Percentiles rank a stretch among this genome's conserved stretches.
These are phyloP conservation scores for Prunella strophiata DNA, from an alignment of 2,797 vertebrate genomes.

Conservation along the genomic window DNA sequence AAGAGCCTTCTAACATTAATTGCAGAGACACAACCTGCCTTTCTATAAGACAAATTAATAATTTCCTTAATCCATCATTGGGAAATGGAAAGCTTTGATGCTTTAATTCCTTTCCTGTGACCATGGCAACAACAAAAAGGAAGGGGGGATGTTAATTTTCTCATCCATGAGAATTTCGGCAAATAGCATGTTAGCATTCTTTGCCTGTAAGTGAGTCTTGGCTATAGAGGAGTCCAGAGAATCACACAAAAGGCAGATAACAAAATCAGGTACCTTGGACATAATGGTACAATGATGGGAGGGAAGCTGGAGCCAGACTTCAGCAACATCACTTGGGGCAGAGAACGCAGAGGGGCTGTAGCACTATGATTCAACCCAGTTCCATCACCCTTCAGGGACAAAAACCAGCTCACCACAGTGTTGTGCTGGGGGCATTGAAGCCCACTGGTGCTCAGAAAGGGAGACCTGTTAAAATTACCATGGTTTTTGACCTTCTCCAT, in stretches of 20 bases:
- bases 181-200: neutral
- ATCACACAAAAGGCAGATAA: conserved; percentile 14
- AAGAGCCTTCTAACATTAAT: conserved; percentile 61
- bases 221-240: neutral
- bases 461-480: neutral
- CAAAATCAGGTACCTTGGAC: neutral
- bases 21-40: conserved; percentile 41
- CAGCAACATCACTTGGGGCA: neutral
- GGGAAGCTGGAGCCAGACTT: neutral
- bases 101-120: conserved; percentile 70
- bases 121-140: conserved; percentile 66
- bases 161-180: conserved; percentile 43
- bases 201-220: conserved; percentile 1
- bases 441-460: neutral
- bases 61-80: conserved; percentile 65
- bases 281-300: neutral
- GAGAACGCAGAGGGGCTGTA: neutral
- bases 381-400: neutral
- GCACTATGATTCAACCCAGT: neutral
- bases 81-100: conserved; percentile 63
- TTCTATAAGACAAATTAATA: conserved; percentile 68
- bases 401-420: neutral
- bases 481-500: neutral
- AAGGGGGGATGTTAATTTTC: conserved; percentile 8
- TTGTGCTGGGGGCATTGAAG: neutral